phyloP scores from a whole-genome alignment of 2,113 vertebrate genomes.

The Mustela nigripes region DNA sequence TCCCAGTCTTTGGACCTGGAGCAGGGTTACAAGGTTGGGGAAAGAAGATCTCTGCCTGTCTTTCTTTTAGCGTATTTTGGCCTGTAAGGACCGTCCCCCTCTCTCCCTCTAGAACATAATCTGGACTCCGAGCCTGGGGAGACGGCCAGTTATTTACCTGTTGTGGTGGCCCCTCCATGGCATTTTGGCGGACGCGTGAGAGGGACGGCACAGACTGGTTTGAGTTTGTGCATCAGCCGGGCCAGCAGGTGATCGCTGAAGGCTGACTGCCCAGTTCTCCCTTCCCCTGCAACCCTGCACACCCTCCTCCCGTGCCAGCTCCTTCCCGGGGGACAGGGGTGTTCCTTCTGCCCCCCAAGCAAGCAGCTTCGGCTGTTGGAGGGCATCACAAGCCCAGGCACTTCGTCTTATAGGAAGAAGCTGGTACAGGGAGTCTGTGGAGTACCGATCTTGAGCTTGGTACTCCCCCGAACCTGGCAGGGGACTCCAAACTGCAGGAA shows the following conservation, averaged over 20 bases:
- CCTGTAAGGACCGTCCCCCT: neutral
- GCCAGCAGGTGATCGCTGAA: neutral
- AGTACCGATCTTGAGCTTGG: neutral
- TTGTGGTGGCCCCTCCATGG: neutral
- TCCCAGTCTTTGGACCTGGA: neutral
- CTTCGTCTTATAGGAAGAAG: neutral
- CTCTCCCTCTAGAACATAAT: neutral
- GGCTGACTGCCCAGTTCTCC: neutral
- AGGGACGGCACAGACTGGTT: neutral
- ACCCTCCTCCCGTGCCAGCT: neutral
- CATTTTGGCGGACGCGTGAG: neutral
- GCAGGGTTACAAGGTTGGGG: neutral
- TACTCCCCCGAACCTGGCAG: neutral
- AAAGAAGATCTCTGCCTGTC: neutral
- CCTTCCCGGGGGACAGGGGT: neutral
- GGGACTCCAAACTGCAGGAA: neutral
- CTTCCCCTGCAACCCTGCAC: neutral
- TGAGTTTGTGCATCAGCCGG: neutral
- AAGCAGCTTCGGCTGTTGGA: neutral
- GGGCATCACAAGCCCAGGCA: neutral
- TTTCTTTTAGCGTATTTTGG: neutral
- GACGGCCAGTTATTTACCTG: neutral
- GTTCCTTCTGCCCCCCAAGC: neutral
- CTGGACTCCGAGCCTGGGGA: neutral
- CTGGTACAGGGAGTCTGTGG: neutral